Percentiles rank a stretch among this genome's conserved stretches.
Conservation (phyloP, 2,113 vertebrate genomes). For the Pteropus alecto region DNA sequence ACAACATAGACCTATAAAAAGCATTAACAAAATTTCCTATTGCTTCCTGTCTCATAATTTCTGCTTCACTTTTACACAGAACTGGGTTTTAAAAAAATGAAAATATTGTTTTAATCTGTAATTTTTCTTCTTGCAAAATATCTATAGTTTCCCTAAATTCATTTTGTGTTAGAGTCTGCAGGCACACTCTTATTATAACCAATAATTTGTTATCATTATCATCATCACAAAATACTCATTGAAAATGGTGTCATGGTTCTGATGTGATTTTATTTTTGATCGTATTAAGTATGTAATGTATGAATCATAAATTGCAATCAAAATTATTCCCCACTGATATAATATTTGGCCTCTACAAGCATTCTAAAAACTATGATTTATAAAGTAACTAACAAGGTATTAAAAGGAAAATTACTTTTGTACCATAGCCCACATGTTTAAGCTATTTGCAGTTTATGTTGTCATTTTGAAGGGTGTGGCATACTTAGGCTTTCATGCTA, state of each 20-base stretch:
- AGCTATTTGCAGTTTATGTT: neutral
- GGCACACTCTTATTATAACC: neutral
- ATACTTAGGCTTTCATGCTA: neutral
- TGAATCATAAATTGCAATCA: neutral
- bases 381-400: neutral
- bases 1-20: neutral
- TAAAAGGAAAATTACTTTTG: neutral
- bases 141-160: neutral
- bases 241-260: neutral
- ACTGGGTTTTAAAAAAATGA: neutral
- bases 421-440: neutral
- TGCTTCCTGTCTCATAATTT: constrained; percentile 12
- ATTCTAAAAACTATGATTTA: neutral
- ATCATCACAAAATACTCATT: neutral
- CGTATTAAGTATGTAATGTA: neutral
- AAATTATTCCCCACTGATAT: neutral
- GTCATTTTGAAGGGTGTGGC: neutral
- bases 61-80: neutral
- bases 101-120: neutral
- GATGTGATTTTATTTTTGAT: neutral
- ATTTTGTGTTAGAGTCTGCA: neutral
- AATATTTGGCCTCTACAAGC: neutral
- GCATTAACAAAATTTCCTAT: neutral
- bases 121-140: constrained; percentile 11
- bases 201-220: neutral